Base-by-base conservation (phyloP, 2,888 invertebrate species). In the Rhagophthalmus giganteus region DNA sequence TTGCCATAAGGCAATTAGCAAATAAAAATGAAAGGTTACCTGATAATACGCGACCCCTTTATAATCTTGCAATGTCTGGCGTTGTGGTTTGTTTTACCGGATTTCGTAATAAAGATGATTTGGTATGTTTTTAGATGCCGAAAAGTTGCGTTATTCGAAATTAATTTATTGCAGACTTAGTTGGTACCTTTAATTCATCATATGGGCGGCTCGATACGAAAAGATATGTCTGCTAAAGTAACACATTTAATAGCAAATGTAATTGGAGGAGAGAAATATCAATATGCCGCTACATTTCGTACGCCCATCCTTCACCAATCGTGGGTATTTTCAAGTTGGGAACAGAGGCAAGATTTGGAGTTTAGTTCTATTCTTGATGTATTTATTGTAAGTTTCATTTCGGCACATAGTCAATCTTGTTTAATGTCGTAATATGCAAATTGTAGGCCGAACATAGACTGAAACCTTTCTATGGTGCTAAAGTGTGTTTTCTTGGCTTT, bases 131-230 rank as follows among this genome's bases (percentile, higher is more conserved):
- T n/a, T n/a, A n/a, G n/a, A n/a, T n/a, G n/a, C n/a, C n/a, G n/a
- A n/a, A n/a, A n/a, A n/a, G n/a, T n/a, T n/a, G n/a, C n/a, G n/a
- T n/a, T n/a, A n/a, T n/a, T n/a, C n/a, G n/a, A n/a, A n/a, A n/a
- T n/a, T 44, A 32, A 40, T 16, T 20, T 26, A 58, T 76, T 74
- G 10, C 76, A 94, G 94, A 87, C 87, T 66, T 85, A 84, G 74
- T 80, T 95, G 73, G 90, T 94, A 64, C 88, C 88, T 64, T 79
- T 94, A 73, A 90, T 96, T 64, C 96, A 96, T 79, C 88, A 89
- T 73, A 96, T 97, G 96, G 95, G 95, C 63, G 97, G 96, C 35
- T 93, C 93, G 65, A 90, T 96, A 68, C 84, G 94, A 59, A 91
- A 90, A 77, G 94, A 96, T 70, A 87, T 93, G 83, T 85, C 86